A percentile compares a stretch with the other conserved stretches of the same genome.
Evolutionary conservation across 2,113 vertebrate species (phyloP).

Genomic region (Psittacus erithacus): DNA sequence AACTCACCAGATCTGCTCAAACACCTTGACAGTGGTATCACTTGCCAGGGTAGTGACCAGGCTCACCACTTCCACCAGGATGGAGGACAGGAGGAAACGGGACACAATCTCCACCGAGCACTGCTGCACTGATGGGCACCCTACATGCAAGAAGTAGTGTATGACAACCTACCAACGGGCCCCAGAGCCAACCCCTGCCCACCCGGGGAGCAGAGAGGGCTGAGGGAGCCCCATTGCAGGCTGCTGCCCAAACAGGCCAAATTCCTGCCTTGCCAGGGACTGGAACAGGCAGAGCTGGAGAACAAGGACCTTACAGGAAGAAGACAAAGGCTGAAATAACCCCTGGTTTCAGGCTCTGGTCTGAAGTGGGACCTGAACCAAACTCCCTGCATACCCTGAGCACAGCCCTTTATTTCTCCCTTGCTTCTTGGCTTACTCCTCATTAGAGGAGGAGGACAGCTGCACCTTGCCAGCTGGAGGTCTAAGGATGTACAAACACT

Average conservation of each 20-base stretch:
- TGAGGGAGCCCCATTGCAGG: not conserved
- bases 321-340: not conserved
- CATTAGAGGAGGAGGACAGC: not conserved
- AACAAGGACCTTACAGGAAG: not conserved
- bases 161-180: not conserved
- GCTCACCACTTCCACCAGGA: constrained; percentile 86
- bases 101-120: constrained; percentile 87
- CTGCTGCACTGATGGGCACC: constrained; percentile 91
- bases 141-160: constrained; percentile 61
- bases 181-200: not conserved
- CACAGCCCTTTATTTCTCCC: not conserved
- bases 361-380: not conserved
- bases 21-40: constrained; percentile 91
- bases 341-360: not conserved
- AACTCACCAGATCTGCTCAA: constrained; percentile 86
- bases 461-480: not conserved
- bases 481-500: not conserved
- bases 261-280: not conserved
- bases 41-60: constrained; percentile 88
- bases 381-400: not conserved
- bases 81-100: constrained; percentile 89
- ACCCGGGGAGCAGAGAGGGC: not conserved
- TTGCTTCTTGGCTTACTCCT: not conserved
- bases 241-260: not conserved
- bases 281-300: not conserved